phyloP scores from a whole-genome alignment of 1,140 invertebrate genomes.

The Papilio xuthus region DNA sequence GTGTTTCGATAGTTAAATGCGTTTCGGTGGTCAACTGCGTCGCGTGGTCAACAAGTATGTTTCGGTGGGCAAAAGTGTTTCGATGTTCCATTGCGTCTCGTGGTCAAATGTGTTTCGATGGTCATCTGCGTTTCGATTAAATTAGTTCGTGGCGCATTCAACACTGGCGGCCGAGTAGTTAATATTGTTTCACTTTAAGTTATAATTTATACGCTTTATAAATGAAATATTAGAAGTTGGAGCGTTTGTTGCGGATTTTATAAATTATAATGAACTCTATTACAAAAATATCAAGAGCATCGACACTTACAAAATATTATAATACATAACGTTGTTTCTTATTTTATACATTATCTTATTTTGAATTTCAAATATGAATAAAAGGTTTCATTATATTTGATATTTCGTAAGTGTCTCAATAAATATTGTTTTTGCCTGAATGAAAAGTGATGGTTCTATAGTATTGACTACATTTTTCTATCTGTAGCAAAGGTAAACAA shows the following conservation, averaged over 20 bases:
- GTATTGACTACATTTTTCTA: not conserved
- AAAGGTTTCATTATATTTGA: no score
- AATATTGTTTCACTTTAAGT: conserved; percentile 22
- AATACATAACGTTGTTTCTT: not conserved
- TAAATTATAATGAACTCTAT: not conserved
- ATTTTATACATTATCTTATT: not conserved
- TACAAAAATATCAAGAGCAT: not conserved
- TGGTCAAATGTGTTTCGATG: not conserved
- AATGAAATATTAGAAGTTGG: conserved; percentile 7
- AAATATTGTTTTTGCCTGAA: not conserved
- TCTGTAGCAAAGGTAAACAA: no score
- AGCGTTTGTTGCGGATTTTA: conserved; percentile 2
- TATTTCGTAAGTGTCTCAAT: no score
- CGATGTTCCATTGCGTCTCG: not conserved
- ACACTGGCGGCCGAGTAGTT: conserved; percentile 14
- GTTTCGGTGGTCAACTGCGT: not conserved
- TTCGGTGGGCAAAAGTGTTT: not conserved
- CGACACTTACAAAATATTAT: not conserved
- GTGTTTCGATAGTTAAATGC: not conserved
- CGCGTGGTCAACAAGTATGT: not conserved
- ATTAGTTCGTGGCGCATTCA: not conserved
- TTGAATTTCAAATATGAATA: not conserved
- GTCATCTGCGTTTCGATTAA: not conserved
- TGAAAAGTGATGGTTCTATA: not conserved
- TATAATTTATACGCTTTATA: conserved; percentile 27